Evolutionary conservation across 1,140 invertebrate genomes (phyloP).

Genomic region (Sitodiplosis mosellana): DNA sequence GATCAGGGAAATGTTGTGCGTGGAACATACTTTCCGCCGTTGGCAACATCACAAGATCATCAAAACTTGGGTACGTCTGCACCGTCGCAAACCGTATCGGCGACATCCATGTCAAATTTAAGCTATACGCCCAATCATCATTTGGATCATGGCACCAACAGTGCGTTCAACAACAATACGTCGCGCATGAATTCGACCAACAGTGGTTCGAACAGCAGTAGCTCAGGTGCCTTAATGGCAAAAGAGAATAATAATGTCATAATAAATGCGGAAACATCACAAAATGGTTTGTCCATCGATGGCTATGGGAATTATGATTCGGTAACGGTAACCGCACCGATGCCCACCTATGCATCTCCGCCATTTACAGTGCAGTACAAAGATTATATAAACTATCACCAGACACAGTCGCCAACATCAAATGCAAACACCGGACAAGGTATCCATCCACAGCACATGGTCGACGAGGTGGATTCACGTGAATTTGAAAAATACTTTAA

Average conservation of each 20-base stretch:
- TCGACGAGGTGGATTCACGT: conserved; percentile 32
- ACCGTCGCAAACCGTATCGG: conserved; percentile 11
- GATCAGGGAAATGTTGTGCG: conserved; percentile 57
- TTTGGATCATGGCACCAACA: conserved; percentile 1
- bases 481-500: conserved; percentile 49
- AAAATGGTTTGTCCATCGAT: background rate
- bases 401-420: background rate
- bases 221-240: background rate
- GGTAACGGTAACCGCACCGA: conserved; percentile 7
- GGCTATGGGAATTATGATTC: background rate
- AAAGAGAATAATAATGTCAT: background rate
- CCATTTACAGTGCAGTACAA: conserved; percentile 3
- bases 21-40: conserved; percentile 70
- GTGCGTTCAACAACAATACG: conserved; percentile 2
- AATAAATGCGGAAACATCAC: background rate
- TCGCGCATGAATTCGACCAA: conserved; percentile 1
- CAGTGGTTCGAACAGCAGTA: background rate
- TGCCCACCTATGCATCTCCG: background rate
- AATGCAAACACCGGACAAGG: background rate
- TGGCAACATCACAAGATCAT: conserved; percentile 58
- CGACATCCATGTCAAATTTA: conserved; percentile 7
- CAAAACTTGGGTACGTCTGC: conserved; percentile 31
- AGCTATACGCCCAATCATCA: conserved; percentile 4
- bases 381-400: conserved; percentile 4
- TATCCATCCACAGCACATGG: background rate